phyloP scores from a whole-genome alignment of 2,888 invertebrate species.

The Shargacucullia verbasci region DNA sequence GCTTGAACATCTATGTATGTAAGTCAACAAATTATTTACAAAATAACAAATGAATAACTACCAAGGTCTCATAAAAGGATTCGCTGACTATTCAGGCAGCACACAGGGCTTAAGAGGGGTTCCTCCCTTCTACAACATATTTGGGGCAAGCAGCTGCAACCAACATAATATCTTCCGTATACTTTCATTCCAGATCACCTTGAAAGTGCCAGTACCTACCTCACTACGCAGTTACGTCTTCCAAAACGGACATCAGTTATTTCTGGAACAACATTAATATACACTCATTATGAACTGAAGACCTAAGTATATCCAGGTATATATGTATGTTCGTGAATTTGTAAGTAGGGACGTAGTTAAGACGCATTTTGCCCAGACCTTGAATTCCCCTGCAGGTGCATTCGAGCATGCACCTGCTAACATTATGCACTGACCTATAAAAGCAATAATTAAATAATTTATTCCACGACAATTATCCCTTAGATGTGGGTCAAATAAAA shows the following conservation, averaged over 20 bases:
- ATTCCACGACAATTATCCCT: slow-evolving; percentile 80
- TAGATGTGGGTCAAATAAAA: slow-evolving; percentile 87
- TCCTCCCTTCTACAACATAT: too few relatives aligned
- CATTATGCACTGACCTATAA: slow-evolving; percentile 87
- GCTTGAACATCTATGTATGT: too few relatives aligned
- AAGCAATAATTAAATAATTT: slow-evolving; percentile 86
- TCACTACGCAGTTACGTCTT: neutral
- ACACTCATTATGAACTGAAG: slow-evolving; percentile 17
- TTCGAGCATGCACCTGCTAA: slow-evolving; percentile 80
- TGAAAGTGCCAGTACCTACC: too few relatives aligned
- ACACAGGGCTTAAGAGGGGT: too few relatives aligned
- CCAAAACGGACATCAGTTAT: slow-evolving; percentile 12
- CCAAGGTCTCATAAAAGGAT: too few relatives aligned
- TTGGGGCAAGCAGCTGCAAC: too few relatives aligned
- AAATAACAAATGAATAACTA: too few relatives aligned
- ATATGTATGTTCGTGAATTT: slow-evolving; percentile 6
- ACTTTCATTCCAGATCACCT: too few relatives aligned
- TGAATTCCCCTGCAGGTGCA: slow-evolving; percentile 84
- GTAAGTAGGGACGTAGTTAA: slow-evolving; percentile 32
- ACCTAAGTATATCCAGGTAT: slow-evolving; percentile 23
- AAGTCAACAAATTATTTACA: too few relatives aligned
- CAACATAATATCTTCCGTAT: too few relatives aligned
- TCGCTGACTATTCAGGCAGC: too few relatives aligned
- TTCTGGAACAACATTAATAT: slow-evolving; percentile 20
- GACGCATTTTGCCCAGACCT: slow-evolving; percentile 74